phyloP scores from a whole-genome alignment of 1,140 invertebrate species.

The Eumeta japonica region DNA sequence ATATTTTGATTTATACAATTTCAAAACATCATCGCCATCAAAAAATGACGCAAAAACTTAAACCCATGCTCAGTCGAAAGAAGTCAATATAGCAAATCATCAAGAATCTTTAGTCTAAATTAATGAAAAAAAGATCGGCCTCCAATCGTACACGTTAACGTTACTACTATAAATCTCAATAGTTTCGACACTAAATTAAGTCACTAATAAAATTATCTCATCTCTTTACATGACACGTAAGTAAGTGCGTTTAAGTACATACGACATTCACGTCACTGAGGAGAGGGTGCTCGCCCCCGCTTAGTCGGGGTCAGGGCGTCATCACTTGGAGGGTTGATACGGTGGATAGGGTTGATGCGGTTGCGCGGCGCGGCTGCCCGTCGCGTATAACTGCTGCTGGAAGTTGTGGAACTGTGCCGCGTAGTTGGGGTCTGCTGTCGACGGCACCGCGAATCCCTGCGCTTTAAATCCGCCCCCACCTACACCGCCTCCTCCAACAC shows the following conservation, averaged over 20 bases:
- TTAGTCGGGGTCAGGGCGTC: slow-evolving; percentile 12
- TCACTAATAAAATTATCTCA: slow-evolving; percentile 38
- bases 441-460: slow-evolving; percentile 78
- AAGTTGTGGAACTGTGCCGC: slow-evolving; percentile 94
- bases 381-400: slow-evolving; percentile 91
- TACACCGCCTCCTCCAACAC: slow-evolving; percentile 64
- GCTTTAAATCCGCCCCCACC: slow-evolving; percentile 75
- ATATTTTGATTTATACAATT: too few species aligned
- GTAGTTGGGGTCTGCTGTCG: slow-evolving; percentile 86
- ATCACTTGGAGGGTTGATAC: slow-evolving; percentile 50
- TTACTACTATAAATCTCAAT: slow-evolving; percentile 29
- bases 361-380: slow-evolving; percentile 67
- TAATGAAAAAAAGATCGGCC: slow-evolving; percentile 21
- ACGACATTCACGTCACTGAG: slow-evolving; percentile 24
- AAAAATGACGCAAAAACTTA: too few species aligned
- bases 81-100: slow-evolving; percentile 27
- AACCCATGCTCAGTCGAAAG: slow-evolving; percentile 35
- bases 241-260: slow-evolving; percentile 19
- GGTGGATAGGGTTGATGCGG: slow-evolving; percentile 45
- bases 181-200: slow-evolving; percentile 28
- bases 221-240: slow-evolving; percentile 30
- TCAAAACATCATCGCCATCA: too few species aligned
- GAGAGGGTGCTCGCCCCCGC: too few species aligned
- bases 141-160: too few species aligned
- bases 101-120: slow-evolving; percentile 18